These are phyloP conservation scores for Clarias gariepinus DNA, from an alignment of 2,113 vertebrate species.

Conservation along the genomic window DNA sequence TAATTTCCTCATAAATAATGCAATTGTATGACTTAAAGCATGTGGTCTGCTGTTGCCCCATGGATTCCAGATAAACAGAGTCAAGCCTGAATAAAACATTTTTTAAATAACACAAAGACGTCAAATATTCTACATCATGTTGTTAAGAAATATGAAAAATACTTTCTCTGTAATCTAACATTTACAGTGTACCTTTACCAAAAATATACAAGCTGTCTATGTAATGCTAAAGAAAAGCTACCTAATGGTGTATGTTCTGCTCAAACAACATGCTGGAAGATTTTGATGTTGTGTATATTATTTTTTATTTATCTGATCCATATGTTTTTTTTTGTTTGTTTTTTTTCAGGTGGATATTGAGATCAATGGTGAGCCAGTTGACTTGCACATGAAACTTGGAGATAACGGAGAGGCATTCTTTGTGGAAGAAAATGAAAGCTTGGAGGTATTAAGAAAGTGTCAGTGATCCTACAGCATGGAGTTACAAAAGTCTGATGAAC, in stretches of 20 bases:
- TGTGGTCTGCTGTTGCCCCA: neutral
- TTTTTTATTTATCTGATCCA: neutral
- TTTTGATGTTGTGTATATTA: neutral
- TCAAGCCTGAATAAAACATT: neutral
- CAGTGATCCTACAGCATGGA: neutral
- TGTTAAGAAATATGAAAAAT: too few relatives aligned
- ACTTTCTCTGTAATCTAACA: too few relatives aligned
- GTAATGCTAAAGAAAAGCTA: neutral
- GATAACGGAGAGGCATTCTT: conserved; percentile 96
- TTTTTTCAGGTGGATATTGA: conserved; percentile 88
- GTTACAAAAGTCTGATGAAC: neutral
- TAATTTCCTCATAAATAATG: neutral
- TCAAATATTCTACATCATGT: neutral
- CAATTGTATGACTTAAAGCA: neutral
- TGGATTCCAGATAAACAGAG: neutral
- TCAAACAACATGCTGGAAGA: neutral
- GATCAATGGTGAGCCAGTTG: conserved; percentile 87
- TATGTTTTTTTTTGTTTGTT: conserved; percentile 33
- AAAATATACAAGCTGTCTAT: neutral
- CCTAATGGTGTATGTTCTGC: neutral
- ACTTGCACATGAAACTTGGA: conserved; percentile 93
- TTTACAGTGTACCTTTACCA: neutral
- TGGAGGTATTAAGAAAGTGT: conserved; percentile 67
- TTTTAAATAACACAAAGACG: neutral
- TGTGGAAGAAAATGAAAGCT: conserved; percentile 80